Evolutionary conservation across 2,797 vertebrate species (phyloP), one percentile per base, ranked within the genome.

Genomic region (Rhynchonycteris naso): DNA sequence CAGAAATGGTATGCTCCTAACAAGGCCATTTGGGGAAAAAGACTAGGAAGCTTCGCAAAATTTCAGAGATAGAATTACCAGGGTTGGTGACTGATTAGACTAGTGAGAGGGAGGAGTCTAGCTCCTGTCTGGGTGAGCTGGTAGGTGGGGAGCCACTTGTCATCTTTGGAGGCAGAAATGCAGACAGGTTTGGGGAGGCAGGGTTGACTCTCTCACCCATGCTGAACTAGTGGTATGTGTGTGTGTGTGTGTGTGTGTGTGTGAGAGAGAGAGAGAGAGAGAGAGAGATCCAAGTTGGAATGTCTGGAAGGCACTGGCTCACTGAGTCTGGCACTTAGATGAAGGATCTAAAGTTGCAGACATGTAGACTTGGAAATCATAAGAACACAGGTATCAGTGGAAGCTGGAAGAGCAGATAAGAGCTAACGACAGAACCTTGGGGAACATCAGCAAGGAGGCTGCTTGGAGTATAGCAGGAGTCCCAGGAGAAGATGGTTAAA

Each of bases 161-260:
- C 65, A 47, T 5, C 61, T 43, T 52, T 8, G 7, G 47, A 35
- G 33, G 52, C 28, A 61, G 90, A 84, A 43, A 69, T 0, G 0
- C 2, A 56, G 63, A 22, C n/a, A 50, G 35, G 38, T 21, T 30
- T 13, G 24, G 33, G 14, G 0, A 1, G 12, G 0, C 28, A 7
- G 54, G 52, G 61, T 15, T 50, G 59, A 15, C 4, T 30, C 14
- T 69, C 50, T 76, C 86, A 66, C 15, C 13, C 0, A 0, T 8
- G 26, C 26, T 7, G 38, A 59, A 19, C 24, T 61, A 1, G 18
- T 22, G 9, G n/a, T 59, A 8, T 69, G 50, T 35, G 66, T 59
- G 83, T 72, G 83, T 30, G 33, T 69, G 66, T 58, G 33, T 28
- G 30, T 33, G 56, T 75, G 58, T 43, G 56, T 38, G 72, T 33